These are phyloP conservation scores for Hirtodrosophila trivittata DNA, from an alignment of 2,888 invertebrate species.

Conservation along the genomic window DNA sequence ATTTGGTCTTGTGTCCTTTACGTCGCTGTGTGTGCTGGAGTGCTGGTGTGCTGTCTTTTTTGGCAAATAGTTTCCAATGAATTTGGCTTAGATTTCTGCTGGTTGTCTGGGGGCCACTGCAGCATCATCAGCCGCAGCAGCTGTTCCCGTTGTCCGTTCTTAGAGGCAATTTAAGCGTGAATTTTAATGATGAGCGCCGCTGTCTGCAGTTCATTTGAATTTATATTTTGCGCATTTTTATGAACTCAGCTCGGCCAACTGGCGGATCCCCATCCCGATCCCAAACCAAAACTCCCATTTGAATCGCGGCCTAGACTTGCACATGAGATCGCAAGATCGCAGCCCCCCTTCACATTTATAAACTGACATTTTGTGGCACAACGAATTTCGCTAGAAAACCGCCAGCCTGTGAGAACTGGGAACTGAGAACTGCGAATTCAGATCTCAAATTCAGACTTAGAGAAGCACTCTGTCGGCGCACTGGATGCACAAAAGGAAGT, in stretches of 20 bases:
- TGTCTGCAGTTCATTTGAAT: conserved; percentile 79
- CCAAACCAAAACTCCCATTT: background rate
- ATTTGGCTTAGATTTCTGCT: conserved; percentile 67
- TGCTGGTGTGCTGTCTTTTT: conserved; percentile 11
- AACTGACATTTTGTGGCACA: conserved; percentile 71
- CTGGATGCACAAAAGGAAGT: conserved; percentile 76
- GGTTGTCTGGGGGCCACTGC: conserved; percentile 28
- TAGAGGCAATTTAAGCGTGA: conserved; percentile 73
- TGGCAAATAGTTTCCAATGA: conserved; percentile 82
- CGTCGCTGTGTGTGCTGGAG: conserved; percentile 7
- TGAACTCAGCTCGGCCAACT: conserved; percentile 45
- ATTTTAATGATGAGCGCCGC: conserved; percentile 77
- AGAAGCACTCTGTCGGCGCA: conserved; percentile 38
- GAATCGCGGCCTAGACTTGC: conserved; percentile 56
- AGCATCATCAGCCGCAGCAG: conserved; percentile 27
- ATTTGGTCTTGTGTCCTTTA: conserved; percentile 40
- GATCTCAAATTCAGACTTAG: conserved; percentile 6
- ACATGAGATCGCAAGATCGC: conserved; percentile 32
- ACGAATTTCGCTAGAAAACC: conserved; percentile 71
- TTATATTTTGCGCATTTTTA: conserved; percentile 50
- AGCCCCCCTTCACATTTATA: conserved; percentile 39
- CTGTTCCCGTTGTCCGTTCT: conserved; percentile 47
- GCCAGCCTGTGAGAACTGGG: conserved; percentile 47
- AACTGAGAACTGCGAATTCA: too few relatives aligned
- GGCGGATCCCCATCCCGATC: conserved; percentile 4